Evolutionary conservation across 2,113 vertebrate genomes (phyloP).

Genomic region (Melanerpes formicivorus): DNA sequence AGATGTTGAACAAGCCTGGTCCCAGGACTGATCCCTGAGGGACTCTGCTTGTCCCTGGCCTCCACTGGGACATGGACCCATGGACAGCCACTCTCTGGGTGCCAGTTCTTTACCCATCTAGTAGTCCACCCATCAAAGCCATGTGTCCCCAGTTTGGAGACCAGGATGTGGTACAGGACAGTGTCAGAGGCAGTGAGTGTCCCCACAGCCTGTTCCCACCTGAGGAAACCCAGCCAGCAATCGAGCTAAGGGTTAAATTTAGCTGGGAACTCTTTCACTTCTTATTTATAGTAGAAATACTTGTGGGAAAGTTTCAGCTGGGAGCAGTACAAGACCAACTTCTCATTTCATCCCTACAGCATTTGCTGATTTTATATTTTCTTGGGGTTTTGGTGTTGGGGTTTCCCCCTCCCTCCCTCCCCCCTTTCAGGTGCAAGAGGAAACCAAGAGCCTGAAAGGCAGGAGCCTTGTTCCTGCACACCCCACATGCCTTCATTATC

Average conservation of each 20-base stretch:
- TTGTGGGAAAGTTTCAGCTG: slow-evolving; percentile 58
- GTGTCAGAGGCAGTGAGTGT: too few species aligned
- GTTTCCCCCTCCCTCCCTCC: neutral
- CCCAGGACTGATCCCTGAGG: too few species aligned
- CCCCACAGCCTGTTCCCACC: neutral
- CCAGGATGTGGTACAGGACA: too few species aligned
- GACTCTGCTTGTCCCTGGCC: too few species aligned
- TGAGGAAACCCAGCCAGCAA: neutral
- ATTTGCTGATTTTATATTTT: neutral
- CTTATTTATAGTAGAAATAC: slow-evolving; percentile 65
- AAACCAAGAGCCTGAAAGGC: slow-evolving; percentile 45
- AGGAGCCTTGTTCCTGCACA: neutral
- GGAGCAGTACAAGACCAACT: slow-evolving; percentile 36
- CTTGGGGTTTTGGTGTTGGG: too few species aligned
- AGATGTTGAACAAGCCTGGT: too few species aligned
- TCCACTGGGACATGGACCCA: too few species aligned
- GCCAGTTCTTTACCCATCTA: too few species aligned
- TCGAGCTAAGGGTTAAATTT: slow-evolving; percentile 53
- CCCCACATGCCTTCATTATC: slow-evolving; percentile 11
- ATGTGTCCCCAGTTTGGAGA: too few species aligned
- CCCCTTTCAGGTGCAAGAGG: slow-evolving; percentile 35
- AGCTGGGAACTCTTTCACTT: slow-evolving; percentile 52
- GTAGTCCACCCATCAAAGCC: too few species aligned
- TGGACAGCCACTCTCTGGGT: too few species aligned
- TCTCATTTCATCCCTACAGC: slow-evolving; percentile 50